phyloP scores from a whole-genome alignment of 2,113 vertebrate genomes.

The Vanacampus margaritifer region DNA sequence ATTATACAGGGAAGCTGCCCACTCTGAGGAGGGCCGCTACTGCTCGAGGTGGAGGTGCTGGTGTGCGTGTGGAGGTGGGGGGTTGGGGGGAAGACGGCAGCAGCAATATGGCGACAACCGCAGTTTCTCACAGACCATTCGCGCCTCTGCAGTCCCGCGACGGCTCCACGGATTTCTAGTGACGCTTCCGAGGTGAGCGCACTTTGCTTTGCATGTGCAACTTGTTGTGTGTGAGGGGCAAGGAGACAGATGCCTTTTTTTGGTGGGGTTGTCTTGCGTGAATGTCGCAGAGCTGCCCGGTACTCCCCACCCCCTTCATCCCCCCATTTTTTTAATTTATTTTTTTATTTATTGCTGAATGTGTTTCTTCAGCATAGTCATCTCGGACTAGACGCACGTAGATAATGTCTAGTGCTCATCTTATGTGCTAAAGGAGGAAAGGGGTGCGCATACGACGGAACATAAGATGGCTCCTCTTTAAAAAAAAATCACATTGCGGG shows the following conservation, averaged over 20 bases:
- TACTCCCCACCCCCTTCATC: background rate
- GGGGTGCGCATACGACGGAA: background rate
- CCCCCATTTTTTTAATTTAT: no score
- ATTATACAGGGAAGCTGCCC: slow-evolving; percentile 76
- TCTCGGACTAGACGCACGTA: background rate
- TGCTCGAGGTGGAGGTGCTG: background rate
- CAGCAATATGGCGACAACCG: slow-evolving; percentile 89
- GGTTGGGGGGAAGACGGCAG: slow-evolving; percentile 52
- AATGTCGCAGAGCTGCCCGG: slow-evolving; percentile 79
- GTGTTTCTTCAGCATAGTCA: slow-evolving; percentile 24
- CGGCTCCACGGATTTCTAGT: slow-evolving; percentile 71
- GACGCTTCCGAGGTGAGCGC: slow-evolving; percentile 71
- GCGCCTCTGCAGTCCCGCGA: slow-evolving; percentile 78
- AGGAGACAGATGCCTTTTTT: slow-evolving; percentile 6
- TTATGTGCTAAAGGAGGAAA: background rate
- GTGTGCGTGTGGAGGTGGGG: background rate
- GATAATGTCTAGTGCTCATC: background rate
- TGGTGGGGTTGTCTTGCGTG: slow-evolving; percentile 45
- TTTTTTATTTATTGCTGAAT: slow-evolving; percentile 1
- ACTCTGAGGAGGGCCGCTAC: slow-evolving; percentile 53
- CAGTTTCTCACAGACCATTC: slow-evolving; percentile 79
- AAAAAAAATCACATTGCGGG: background rate
- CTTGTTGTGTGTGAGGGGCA: slow-evolving; percentile 5
- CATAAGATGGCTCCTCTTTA: background rate
- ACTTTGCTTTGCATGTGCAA: slow-evolving; percentile 11